These are phyloP conservation scores for Drosophila tsacasi DNA, from an alignment of 1,140 invertebrate species.

Conservation along the genomic window DNA sequence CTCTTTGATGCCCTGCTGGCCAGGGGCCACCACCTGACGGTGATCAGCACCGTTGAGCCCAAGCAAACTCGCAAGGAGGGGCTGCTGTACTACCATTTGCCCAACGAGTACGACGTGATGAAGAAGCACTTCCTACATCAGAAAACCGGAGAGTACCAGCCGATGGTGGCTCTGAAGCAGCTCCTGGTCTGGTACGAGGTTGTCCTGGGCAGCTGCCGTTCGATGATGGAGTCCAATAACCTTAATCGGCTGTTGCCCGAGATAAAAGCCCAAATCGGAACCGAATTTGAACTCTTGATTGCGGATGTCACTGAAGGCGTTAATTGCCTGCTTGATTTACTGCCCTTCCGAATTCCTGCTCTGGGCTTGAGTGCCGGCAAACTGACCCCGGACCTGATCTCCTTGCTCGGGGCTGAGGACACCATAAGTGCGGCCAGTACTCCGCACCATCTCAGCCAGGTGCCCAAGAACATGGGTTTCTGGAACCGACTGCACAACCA, in stretches of 20 bases:
- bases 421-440: slow-evolving; percentile 57
- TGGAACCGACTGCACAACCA: slow-evolving; percentile 70
- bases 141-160: background rate
- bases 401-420: slow-evolving; percentile 45
- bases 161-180: slow-evolving; percentile 36
- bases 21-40: slow-evolving; percentile 54
- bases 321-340: slow-evolving; percentile 51
- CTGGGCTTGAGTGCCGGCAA: slow-evolving; percentile 67
- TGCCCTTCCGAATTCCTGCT: slow-evolving; percentile 33
- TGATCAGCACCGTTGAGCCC: slow-evolving; percentile 26
- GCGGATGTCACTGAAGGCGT: slow-evolving; percentile 59
- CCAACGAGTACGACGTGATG: slow-evolving; percentile 52
- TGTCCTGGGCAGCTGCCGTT: slow-evolving; percentile 46
- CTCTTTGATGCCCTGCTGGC: slow-evolving; percentile 50
- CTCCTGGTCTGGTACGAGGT: slow-evolving; percentile 64
- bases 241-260: background rate
- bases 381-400: slow-evolving; percentile 39
- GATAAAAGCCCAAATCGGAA: background rate
- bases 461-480: slow-evolving; percentile 63
- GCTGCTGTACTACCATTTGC: slow-evolving; percentile 12
- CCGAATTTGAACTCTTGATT: slow-evolving; percentile 63
- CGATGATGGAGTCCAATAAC: background rate
- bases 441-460: slow-evolving; percentile 52
- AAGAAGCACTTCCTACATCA: slow-evolving; percentile 40
- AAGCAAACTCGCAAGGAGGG: background rate